Percentiles rank a stretch among this genome's conserved stretches.
Conservation (phyloP, 2,888 invertebrate genomes). For the Phengaris arion region DNA sequence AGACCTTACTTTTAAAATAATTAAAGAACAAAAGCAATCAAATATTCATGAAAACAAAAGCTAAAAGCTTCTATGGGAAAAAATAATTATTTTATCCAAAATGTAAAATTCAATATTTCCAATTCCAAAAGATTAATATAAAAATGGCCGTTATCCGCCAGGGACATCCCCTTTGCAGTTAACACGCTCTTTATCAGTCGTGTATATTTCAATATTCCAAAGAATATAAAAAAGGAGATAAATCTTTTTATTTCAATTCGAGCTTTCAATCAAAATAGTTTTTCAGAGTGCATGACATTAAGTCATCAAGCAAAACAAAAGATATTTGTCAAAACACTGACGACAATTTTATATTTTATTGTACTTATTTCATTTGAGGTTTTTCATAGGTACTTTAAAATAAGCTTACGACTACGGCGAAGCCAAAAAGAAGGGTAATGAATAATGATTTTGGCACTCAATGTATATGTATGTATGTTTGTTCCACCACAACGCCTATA, state of each 20-base stretch:
- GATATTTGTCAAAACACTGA: too few relatives aligned
- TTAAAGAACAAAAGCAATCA: background rate
- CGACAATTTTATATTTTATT: too few relatives aligned
- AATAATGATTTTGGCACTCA: too few relatives aligned
- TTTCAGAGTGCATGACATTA: background rate
- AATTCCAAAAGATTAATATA: slow-evolving; percentile 70
- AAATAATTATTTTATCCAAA: slow-evolving; percentile 61
- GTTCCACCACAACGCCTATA: too few relatives aligned
- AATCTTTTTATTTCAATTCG: background rate
- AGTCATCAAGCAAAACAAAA: background rate
- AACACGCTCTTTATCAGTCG: slow-evolving; percentile 68
- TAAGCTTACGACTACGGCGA: too few relatives aligned
- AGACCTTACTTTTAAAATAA: too few relatives aligned
- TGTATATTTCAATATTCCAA: slow-evolving; percentile 61
- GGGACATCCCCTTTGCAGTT: slow-evolving; percentile 68
- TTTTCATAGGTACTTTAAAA: too few relatives aligned
- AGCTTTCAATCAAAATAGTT: slow-evolving; percentile 7
- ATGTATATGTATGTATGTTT: too few relatives aligned
- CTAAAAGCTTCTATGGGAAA: slow-evolving; percentile 33
- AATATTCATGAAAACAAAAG: background rate
- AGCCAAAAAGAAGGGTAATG: too few relatives aligned
- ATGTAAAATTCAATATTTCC: slow-evolving; percentile 57
- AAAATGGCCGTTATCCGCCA: slow-evolving; percentile 61
- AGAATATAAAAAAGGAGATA: background rate
- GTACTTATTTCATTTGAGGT: too few relatives aligned